Evolutionary conservation across 2,113 vertebrate species (phyloP), one percentile per base, ranked within the genome.

Genomic region (Calidris pugnax): DNA sequence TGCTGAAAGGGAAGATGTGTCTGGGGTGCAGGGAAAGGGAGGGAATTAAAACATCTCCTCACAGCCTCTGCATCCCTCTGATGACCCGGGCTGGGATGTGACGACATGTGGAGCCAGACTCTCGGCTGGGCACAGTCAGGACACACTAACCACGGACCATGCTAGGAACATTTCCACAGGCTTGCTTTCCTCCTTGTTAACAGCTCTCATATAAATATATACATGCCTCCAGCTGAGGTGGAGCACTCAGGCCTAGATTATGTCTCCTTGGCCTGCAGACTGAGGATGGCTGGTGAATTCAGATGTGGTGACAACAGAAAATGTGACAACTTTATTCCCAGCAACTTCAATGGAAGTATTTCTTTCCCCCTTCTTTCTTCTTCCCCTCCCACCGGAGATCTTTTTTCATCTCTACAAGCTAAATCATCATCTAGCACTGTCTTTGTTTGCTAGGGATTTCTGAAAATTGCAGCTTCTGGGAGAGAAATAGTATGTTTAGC

Each of bases 401-500:
- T 81, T 93, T 94, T 69, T 84, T 62, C 83, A 62, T 91, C 23
- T 85, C 89, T 59, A 47, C 53, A 37, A 57, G 50, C 37, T 89
- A 91, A 91, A 93, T 82, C 89, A 85, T 82, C 87, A 73, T 85
- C 74, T 87, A 92, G 74, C 1, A 10, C 76, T 87, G 69, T 62
- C 96, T 95, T 87, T 95, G 88, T 96, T 97, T 96, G 90, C 95
- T 80, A 73, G 67, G 62, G 77, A 89, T 91, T 89, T 87, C 84
- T 76, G 86, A 78, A 97, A 96, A 97, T 96, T 96, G 91, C 81
- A 95, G 95, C 74, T 95, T 96, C 92, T 94, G 66, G 77, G 89
- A 95, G 37, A 87, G 74, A 95, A 96, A 97, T 96, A 66, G 86
- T 76, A 97, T 91, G 92, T 97, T 96, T 96, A 87, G 87, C 66